Conservation (phyloP, 1,140 invertebrate species). For the Caenorhabditis brenneri region DNA sequence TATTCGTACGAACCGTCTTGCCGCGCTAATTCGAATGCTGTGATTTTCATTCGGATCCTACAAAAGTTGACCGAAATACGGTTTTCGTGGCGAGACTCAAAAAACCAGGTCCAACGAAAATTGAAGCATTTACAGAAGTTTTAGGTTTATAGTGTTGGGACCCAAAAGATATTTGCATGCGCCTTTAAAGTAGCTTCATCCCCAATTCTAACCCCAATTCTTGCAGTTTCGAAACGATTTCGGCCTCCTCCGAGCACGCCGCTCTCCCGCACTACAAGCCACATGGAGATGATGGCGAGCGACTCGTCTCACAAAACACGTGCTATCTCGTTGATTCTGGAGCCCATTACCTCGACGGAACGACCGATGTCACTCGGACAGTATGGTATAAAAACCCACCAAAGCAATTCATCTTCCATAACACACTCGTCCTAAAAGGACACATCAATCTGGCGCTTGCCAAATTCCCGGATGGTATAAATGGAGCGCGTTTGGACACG, state of each 20-base stretch:
- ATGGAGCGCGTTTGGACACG: slow-evolving; percentile 72
- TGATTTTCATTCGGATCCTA: no score
- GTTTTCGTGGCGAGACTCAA: no score
- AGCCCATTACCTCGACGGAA: slow-evolving; percentile 83
- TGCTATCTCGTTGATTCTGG: slow-evolving; percentile 92
- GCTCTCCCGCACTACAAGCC: slow-evolving; percentile 92
- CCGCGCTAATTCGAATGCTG: no score
- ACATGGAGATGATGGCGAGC: slow-evolving; percentile 77
- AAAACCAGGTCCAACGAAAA: no score
- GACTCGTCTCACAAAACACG: slow-evolving; percentile 78
- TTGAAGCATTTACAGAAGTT: no score
- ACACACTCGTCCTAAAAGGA: slow-evolving; percentile 89
- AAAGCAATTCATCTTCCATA: slow-evolving; percentile 82
- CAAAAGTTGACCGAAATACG: no score
- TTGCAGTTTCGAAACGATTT: slow-evolving; percentile 89
- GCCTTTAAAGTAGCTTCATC: no score
- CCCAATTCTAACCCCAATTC: no score
- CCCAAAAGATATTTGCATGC: no score
- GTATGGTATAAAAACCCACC: slow-evolving; percentile 81
- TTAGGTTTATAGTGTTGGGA: no score
- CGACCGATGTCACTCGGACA: slow-evolving; percentile 92
- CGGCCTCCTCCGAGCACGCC: slow-evolving; percentile 85
- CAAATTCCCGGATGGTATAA: slow-evolving; percentile 79
- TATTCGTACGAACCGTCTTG: no score
- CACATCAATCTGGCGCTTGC: slow-evolving; percentile 81